Conservation (phyloP, 2,888 invertebrate species). For the Zygothrica quintamaculata region DNA sequence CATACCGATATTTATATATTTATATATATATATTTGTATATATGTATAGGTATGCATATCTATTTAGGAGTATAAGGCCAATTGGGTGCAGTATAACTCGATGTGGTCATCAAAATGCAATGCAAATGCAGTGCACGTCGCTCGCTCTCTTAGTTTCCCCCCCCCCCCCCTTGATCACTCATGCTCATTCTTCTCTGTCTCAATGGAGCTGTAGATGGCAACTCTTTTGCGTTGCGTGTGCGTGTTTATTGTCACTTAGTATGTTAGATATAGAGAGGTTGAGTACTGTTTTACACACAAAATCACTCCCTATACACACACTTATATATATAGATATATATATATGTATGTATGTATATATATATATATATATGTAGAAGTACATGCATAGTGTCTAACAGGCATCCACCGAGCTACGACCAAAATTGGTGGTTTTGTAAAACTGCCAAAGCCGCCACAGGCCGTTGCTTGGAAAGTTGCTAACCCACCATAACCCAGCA, state of each 20-base stretch:
- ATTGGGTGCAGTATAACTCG: constrained; percentile 58
- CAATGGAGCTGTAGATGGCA: constrained; percentile 39
- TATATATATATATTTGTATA: not conserved
- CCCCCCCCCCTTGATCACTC: too few relatives aligned
- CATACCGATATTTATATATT: not conserved
- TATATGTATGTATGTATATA: too few relatives aligned
- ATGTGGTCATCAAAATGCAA: constrained; percentile 59
- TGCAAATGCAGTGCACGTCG: constrained; percentile 55
- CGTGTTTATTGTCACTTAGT: constrained; percentile 73
- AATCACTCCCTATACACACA: not conserved
- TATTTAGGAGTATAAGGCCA: constrained; percentile 44
- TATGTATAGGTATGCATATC: not conserved
- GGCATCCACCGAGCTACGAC: constrained; percentile 54
- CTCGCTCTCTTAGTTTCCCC: too few relatives aligned
- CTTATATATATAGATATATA: constrained; percentile 1
- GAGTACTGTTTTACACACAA: not conserved
- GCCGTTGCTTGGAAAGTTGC: constrained; percentile 44
- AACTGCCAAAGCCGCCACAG: constrained; percentile 63
- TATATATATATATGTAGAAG: constrained; percentile 1
- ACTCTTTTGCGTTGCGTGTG: constrained; percentile 57
- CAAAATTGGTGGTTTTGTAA: constrained; percentile 77
- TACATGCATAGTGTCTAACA: constrained; percentile 20
- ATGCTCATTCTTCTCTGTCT: too few relatives aligned
- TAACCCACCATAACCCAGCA: constrained; percentile 18
- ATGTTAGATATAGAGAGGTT: constrained; percentile 3